phyloP scores from a whole-genome alignment of 2,113 vertebrate species.

The Brachirus orientalis region DNA sequence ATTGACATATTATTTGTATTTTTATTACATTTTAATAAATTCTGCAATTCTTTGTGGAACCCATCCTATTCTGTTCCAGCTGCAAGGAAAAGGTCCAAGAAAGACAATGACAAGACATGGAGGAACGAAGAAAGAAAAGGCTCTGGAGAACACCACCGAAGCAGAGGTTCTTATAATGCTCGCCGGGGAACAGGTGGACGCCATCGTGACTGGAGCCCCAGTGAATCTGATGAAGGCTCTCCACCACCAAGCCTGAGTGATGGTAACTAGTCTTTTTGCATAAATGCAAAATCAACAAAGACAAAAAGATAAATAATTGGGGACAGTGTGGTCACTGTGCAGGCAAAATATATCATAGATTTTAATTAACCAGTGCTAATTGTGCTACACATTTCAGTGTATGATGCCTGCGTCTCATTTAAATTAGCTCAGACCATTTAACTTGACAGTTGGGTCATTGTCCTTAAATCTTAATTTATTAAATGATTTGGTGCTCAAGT shows the following conservation, averaged over 20 bases:
- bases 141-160: slow-evolving; percentile 85
- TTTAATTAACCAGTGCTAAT: no score
- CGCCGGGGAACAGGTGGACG: slow-evolving; percentile 83
- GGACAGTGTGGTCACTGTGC: no score
- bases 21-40: neutral
- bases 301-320: no score
- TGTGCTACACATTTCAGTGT: neutral
- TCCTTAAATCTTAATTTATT: neutral
- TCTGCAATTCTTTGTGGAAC: neutral
- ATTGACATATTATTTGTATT: no score
- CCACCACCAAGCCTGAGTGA: slow-evolving; percentile 88
- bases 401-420: neutral
- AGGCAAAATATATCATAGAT: no score
- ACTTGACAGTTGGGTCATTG: slow-evolving; percentile 5
- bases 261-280: slow-evolving; percentile 67
- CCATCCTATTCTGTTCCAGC: slow-evolving; percentile 73
- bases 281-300: no score
- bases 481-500: neutral
- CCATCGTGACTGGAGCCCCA: slow-evolving; percentile 62
- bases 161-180: slow-evolving; percentile 21
- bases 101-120: slow-evolving; percentile 86
- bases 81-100: slow-evolving; percentile 89
- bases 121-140: slow-evolving; percentile 85
- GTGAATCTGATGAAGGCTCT: slow-evolving; percentile 85
- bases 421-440: slow-evolving; percentile 1